Evolutionary conservation across 2,113 vertebrate genomes (phyloP).

Genomic region (Poeciliopsis occidentalis): DNA sequence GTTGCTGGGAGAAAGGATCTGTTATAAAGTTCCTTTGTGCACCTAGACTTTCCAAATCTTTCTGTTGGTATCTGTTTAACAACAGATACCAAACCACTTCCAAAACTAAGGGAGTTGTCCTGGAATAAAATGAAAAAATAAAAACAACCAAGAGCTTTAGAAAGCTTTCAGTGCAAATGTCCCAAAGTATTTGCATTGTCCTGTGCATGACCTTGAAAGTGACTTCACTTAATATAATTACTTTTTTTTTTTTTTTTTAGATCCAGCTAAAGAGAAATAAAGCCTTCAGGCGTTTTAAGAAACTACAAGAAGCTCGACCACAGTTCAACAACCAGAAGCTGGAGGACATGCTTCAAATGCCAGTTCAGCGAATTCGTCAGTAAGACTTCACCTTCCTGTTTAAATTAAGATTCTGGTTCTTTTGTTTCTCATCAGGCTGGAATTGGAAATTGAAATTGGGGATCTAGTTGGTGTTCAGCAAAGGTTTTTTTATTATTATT

Average conservation of each 20-base stretch:
- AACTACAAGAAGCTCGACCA: slow-evolving; percentile 89
- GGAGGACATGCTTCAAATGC: slow-evolving; percentile 89
- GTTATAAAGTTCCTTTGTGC: too few relatives aligned
- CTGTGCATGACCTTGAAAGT: neutral
- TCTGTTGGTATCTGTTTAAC: too few relatives aligned
- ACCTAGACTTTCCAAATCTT: too few relatives aligned
- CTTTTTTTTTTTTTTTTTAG: slow-evolving; percentile 63
- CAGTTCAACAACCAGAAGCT: slow-evolving; percentile 84
- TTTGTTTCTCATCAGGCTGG: too few relatives aligned
- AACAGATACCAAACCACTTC: too few relatives aligned
- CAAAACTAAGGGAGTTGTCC: too few relatives aligned
- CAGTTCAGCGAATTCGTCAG: slow-evolving; percentile 86
- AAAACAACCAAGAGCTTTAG: too few relatives aligned
- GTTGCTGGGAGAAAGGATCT: too few relatives aligned
- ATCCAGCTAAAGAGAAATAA: slow-evolving; percentile 88
- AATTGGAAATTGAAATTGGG: too few relatives aligned
- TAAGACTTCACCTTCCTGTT: slow-evolving; percentile 70
- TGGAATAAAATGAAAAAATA: too few relatives aligned
- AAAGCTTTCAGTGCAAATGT: neutral
- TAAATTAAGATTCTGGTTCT: neutral
- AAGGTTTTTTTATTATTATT: neutral
- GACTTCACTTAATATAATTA: neutral
- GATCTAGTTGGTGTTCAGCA: neutral
- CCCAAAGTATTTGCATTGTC: too few relatives aligned
- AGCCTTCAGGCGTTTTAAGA: slow-evolving; percentile 87